These are phyloP conservation scores for Todiramphus saurophagus DNA, from an alignment of 2,113 vertebrate genomes.

Conservation along the genomic window DNA sequence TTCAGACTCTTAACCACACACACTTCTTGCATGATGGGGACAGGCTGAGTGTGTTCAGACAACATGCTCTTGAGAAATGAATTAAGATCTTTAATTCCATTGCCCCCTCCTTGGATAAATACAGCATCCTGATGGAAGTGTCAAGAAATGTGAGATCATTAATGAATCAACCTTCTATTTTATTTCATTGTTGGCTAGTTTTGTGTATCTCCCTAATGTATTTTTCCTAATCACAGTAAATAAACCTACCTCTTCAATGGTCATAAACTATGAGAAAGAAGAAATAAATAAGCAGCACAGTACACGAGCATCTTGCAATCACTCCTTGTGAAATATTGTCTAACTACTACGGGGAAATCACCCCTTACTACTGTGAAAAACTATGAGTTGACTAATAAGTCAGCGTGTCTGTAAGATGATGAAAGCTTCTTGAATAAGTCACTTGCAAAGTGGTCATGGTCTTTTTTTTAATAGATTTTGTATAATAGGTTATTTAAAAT, in stretches of 20 bases:
- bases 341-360: background rate
- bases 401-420: background rate
- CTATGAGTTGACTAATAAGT: background rate
- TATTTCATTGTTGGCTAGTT: background rate
- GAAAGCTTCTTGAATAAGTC: background rate
- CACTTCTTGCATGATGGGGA: no score
- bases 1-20: background rate
- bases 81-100: background rate
- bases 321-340: background rate
- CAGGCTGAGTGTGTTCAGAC: background rate
- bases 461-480: background rate
- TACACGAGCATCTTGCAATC: background rate
- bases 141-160: background rate
- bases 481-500: background rate
- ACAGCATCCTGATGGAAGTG: rapidly evolving
- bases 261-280: background rate
- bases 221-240: background rate
- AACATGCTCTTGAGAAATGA: background rate
- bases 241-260: background rate
- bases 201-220: background rate
- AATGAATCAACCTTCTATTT: background rate
- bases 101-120: background rate
- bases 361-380: background rate
- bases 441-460: background rate
- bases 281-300: background rate